Percentiles rank a stretch among this genome's conserved stretches.
Evolutionary conservation across 2,888 invertebrate species (phyloP).

Genomic region (Acheta domesticus): DNA sequence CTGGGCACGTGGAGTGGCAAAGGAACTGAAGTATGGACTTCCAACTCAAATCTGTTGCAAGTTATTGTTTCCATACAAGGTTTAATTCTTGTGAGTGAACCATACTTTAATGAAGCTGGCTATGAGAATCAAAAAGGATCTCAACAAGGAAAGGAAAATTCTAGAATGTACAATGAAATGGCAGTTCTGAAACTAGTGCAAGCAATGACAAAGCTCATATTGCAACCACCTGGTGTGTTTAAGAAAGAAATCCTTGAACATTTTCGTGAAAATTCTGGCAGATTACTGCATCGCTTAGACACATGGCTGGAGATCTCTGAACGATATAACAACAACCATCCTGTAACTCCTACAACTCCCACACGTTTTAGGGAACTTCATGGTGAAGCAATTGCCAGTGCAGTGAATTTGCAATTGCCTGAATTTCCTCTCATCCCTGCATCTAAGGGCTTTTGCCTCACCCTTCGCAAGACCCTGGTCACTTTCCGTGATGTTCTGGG

Average conservation of each 20-base stretch:
- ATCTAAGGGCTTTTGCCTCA: constrained; percentile 88
- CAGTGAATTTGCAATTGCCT: constrained; percentile 52
- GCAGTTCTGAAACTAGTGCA: constrained; percentile 91
- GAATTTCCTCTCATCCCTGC: constrained; percentile 89
- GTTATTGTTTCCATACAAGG: constrained; percentile 93
- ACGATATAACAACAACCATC: constrained; percentile 54
- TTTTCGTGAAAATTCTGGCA: constrained; percentile 52
- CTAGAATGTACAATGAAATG: constrained; percentile 96
- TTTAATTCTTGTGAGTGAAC: constrained; percentile 88
- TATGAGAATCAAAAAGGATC: constrained; percentile 92
- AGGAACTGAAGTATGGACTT: constrained; percentile 92
- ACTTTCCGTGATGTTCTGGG: constrained; percentile 46
- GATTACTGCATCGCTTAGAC: constrained; percentile 63
- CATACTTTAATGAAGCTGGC: constrained; percentile 97
- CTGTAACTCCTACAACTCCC: constrained; percentile 53
- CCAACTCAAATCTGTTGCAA: constrained; percentile 76
- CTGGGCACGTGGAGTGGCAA: constrained; percentile 94
- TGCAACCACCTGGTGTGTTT: constrained; percentile 76
- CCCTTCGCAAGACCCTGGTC: constrained; percentile 60
- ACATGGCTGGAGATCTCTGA: constrained; percentile 68
- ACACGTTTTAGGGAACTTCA: constrained; percentile 47
- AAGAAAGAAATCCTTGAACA: constrained; percentile 71
- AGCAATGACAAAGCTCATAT: constrained; percentile 77
- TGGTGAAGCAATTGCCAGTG: constrained; percentile 37
- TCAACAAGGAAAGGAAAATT: constrained; percentile 89